Conservation (phyloP, 2,113 vertebrate species). For the Machaerirhynchus nigripectus region DNA sequence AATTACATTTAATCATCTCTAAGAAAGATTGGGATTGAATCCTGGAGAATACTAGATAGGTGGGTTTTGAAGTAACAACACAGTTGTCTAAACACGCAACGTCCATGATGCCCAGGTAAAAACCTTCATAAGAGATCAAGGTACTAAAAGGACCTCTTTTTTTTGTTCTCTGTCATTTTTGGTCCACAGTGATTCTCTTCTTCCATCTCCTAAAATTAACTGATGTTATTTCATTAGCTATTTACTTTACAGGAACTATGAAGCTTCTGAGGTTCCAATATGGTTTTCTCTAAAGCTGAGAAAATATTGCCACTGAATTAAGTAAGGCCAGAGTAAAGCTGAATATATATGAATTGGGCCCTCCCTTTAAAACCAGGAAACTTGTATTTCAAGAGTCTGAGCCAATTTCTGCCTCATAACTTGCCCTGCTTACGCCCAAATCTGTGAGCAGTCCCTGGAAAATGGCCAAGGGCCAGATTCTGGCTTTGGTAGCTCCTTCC, state of each 20-base stretch:
- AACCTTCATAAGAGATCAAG: background rate
- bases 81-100: background rate
- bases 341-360: background rate
- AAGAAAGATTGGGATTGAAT: background rate
- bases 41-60: background rate
- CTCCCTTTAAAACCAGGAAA: background rate
- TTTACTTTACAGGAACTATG: background rate
- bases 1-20: background rate
- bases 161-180: background rate
- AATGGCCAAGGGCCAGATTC: background rate
- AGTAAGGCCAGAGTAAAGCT: background rate
- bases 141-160: background rate
- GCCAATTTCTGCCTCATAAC: background rate
- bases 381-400: background rate
- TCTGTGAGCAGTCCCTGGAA: background rate
- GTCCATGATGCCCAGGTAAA: background rate
- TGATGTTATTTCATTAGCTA: background rate
- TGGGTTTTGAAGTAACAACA: background rate
- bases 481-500: background rate
- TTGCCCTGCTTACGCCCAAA: background rate
- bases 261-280: background rate
- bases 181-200: background rate
- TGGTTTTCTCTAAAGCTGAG: background rate
- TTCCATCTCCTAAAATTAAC: background rate
- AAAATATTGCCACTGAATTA: background rate